These are phyloP conservation scores for Peromyscus aztecus DNA, from an alignment of 2,797 vertebrate species.

Conservation along the genomic window DNA sequence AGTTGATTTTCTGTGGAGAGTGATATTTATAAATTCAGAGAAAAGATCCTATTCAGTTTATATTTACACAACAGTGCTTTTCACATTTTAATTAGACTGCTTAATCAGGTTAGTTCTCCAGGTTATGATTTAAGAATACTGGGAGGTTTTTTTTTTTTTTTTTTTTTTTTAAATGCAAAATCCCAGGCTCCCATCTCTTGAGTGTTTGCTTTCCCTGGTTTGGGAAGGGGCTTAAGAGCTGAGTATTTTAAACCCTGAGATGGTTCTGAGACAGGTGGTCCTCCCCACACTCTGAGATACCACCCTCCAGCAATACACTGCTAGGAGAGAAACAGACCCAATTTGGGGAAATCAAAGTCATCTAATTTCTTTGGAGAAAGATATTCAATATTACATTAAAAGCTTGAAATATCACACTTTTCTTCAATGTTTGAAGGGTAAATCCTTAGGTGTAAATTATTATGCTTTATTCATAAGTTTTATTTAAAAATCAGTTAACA, in stretches of 20 bases:
- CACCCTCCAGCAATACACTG: not conserved
- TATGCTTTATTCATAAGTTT: slow-evolving; percentile 74
- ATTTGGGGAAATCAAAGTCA: slow-evolving; percentile 66
- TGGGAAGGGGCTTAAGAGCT: not conserved
- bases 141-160: not conserved
- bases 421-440: slow-evolving; percentile 61
- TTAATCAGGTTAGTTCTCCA: slow-evolving; percentile 25
- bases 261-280: slow-evolving; percentile 25
- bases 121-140: slow-evolving; percentile 50
- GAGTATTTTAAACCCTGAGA: slow-evolving; percentile 11
- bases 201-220: not conserved
- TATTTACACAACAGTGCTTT: slow-evolving; percentile 67
- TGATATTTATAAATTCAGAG: slow-evolving; percentile 57
- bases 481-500: slow-evolving; percentile 71
- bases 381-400: slow-evolving; percentile 62
- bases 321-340: slow-evolving; percentile 31
- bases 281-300: slow-evolving; percentile 24
- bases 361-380: slow-evolving; percentile 61
- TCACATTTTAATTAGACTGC: slow-evolving; percentile 60
- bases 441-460: slow-evolving; percentile 61
- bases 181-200: not conserved
- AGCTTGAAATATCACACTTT: slow-evolving; percentile 65
- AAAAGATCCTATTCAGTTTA: slow-evolving; percentile 34
- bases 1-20: slow-evolving; percentile 60
- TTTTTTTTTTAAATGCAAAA: not conserved